These are phyloP conservation scores for Syncerus caffer DNA, from an alignment of 2,797 vertebrate genomes.

Conservation along the genomic window DNA sequence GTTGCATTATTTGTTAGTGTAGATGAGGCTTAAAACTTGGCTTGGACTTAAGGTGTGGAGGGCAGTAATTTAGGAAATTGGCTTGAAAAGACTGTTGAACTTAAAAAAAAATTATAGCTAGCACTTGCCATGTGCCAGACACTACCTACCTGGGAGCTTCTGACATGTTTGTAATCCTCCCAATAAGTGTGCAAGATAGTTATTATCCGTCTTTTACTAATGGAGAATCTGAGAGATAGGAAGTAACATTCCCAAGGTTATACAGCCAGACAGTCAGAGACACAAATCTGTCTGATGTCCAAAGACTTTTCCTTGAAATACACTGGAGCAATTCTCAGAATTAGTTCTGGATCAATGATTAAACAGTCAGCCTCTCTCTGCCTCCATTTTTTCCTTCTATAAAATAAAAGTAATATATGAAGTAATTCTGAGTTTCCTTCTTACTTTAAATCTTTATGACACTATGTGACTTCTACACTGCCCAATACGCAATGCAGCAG, in stretches of 20 bases:
- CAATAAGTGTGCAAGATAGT: background rate
- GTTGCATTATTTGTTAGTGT: background rate
- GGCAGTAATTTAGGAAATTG: background rate
- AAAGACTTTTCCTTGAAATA: background rate
- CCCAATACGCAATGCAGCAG: background rate
- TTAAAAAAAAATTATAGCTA: conserved; percentile 17
- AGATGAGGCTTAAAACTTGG: background rate
- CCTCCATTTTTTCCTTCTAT: background rate
- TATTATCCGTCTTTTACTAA: background rate
- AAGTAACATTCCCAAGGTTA: background rate
- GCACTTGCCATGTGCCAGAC: background rate
- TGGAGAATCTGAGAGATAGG: background rate
- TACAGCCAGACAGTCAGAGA: background rate
- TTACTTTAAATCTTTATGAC: background rate
- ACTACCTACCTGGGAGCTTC: background rate
- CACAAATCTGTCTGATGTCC: background rate
- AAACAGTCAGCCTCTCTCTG: background rate
- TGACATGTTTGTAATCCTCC: background rate
- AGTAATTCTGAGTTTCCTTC: background rate
- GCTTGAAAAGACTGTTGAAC: background rate
- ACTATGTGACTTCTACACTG: background rate
- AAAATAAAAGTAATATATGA: background rate
- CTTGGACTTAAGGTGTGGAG: background rate
- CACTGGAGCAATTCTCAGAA: background rate
- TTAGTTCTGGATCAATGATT: background rate